A percentile compares a stretch with the other conserved stretches of the same genome.
These are phyloP conservation scores for Characodon lateralis DNA, from an alignment of 2,797 vertebrate species.

Conservation along the genomic window DNA sequence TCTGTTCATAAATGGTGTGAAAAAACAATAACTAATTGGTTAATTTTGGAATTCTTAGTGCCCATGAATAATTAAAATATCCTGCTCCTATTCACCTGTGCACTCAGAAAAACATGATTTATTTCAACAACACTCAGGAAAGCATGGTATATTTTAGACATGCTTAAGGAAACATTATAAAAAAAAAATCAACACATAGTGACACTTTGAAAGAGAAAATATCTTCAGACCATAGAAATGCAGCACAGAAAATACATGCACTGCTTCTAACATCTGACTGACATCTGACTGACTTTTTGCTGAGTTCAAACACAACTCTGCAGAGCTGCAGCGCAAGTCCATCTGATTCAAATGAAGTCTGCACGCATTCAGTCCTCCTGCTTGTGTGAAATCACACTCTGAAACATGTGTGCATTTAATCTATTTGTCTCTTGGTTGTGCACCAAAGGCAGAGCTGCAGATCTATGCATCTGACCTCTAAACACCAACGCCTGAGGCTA, in stretches of 20 bases:
- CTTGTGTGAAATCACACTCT: not conserved
- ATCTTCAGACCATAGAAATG: not conserved
- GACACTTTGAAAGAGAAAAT: not conserved
- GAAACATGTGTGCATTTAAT: not conserved
- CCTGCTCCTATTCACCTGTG: constrained; percentile 14
- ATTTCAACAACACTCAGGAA: constrained; percentile 11
- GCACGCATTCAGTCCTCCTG: not conserved
- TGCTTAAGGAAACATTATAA: not conserved
- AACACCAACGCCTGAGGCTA: not conserved
- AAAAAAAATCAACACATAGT: not conserved
- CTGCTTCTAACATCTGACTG: constrained; percentile 6
- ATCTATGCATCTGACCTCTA: not conserved
- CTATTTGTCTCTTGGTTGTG: not conserved
- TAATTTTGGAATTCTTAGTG: constrained; percentile 18
- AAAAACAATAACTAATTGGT: not conserved
- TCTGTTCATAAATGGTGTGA: not conserved
- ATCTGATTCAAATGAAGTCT: constrained; percentile 7
- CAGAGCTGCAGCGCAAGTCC: not conserved
- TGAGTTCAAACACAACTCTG: not conserved
- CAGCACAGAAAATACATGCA: constrained; percentile 2
- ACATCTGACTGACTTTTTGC: constrained; percentile 4
- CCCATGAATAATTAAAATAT: constrained; percentile 32
- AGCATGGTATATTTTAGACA: not conserved
- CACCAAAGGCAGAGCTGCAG: not conserved
- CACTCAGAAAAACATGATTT: constrained; percentile 12